A percentile compares a stretch with the other conserved stretches of the same genome.
These are phyloP conservation scores for Lathamus discolor DNA, from an alignment of 2,113 vertebrate genomes.

Conservation along the genomic window DNA sequence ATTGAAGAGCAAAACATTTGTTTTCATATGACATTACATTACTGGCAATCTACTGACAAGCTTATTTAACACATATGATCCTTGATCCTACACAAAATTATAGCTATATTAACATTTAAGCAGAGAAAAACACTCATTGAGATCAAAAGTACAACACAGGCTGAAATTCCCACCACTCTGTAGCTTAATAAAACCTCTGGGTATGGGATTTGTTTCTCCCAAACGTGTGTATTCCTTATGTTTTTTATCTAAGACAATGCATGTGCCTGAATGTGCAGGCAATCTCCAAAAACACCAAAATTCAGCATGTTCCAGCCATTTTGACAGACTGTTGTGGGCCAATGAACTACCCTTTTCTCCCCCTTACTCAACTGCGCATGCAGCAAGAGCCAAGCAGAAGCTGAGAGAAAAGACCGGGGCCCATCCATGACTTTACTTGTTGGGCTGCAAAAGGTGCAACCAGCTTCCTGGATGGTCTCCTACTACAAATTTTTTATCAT, in stretches of 20 bases:
- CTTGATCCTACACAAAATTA: not conserved
- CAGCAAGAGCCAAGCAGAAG: not conserved
- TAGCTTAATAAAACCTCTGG: not conserved
- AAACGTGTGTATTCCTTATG: not conserved
- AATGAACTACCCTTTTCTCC: not conserved
- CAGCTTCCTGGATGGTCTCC: not conserved
- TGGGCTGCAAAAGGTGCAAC: not conserved
- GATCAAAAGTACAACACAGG: not conserved
- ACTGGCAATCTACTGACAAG: not conserved
- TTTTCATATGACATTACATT: constrained; percentile 6
- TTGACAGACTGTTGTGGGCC: not conserved
- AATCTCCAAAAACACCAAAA: not conserved
- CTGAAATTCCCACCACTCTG: not conserved
- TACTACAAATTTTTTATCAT: not conserved
- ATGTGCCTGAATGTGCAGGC: not conserved
- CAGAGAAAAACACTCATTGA: not conserved
- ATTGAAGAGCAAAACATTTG: not conserved
- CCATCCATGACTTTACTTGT: not conserved
- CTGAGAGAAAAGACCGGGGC: not conserved
- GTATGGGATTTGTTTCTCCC: fast-evolving
- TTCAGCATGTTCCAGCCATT: fast-evolving
- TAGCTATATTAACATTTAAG: not conserved
- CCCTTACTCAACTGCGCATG: not conserved
- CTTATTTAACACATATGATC: not conserved
- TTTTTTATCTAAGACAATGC: not conserved